Base-by-base conservation (phyloP, 2,888 invertebrate genomes). In the Tachina fera region DNA sequence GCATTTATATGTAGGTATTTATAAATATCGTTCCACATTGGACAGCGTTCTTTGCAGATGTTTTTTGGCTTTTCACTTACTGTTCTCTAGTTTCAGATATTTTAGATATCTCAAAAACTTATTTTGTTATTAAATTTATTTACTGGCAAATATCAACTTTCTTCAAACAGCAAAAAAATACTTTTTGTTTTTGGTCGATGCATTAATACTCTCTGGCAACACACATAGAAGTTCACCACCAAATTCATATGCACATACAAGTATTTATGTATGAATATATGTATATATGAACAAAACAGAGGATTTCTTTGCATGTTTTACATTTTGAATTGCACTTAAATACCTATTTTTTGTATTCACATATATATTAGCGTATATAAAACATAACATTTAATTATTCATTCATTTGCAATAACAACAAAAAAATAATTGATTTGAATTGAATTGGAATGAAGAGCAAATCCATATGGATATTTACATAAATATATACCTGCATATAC, bases 321-420 rank as follows among this genome's bases (percentile, higher is more conserved):
- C 43, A 39, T 16, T 47, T 71, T 56, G 22, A 47, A 22, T 61
- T 53, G 47, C 16, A 39, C 71, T 60, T 19, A 39, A 8, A 11
- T 11, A 9, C 61, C 11, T 16, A 76, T 22, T 1, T 22, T 2
- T 22, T 1, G n/a, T 22, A 22, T 77, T 60, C n/a, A 39, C 11
- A 11, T 11, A 9, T 71, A 22, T 13, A 49, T 19, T 13, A 58
- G 10, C n/a, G 41, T 51, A 51, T 74, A 31, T 22, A 31, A 81
- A 78, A 72, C 51, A 41, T 74, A 68, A 68, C 53, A 79, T 31
- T 56, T 70, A 67, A 61, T 84, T 81, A 77, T 72, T 81, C 72
- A 81, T 84, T 71, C 71, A 80, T 51, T 67, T 49, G 19, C 22
- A 61, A 68, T 71, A 78, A 65, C 49, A 76, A 65, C 5, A 75